Conservation (phyloP, 2,888 invertebrate genomes). For the Xestoiulus laeticollis region DNA sequence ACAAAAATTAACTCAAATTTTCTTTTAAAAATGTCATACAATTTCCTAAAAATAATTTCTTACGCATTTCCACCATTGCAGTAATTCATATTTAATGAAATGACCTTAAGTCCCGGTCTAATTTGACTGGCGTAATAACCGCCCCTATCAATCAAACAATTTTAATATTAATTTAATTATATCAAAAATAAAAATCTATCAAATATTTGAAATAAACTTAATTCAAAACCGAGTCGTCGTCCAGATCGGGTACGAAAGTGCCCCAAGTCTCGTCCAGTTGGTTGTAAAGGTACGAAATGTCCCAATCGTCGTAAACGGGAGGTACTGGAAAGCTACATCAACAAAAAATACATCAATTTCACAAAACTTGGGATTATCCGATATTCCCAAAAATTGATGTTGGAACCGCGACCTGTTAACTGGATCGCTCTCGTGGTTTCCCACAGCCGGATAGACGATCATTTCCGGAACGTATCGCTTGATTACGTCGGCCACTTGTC, state of each 20-base stretch:
- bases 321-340: slow-evolving; percentile 46
- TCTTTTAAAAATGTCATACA: no score
- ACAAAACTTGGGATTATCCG: no score
- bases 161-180: no score
- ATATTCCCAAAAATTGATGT: no score
- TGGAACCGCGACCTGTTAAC: slow-evolving; percentile 87
- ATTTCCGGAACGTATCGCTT: slow-evolving; percentile 87
- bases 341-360: no score
- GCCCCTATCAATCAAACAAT: slow-evolving; percentile 60
- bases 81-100: slow-evolving; percentile 66
- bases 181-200: no score
- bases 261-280: slow-evolving; percentile 90
- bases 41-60: not conserved
- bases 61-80: slow-evolving; percentile 60
- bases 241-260: slow-evolving; percentile 81
- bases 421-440: slow-evolving; percentile 96
- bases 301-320: slow-evolving; percentile 75
- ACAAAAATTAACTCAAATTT: not conserved
- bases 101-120: slow-evolving; percentile 62
- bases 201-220: no score
- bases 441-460: slow-evolving; percentile 86
- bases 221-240: not conserved
- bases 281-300: slow-evolving; percentile 91
- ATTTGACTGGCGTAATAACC: slow-evolving; percentile 66
- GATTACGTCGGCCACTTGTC: slow-evolving; percentile 86